Evolutionary conservation across 2,888 invertebrate genomes (phyloP).

Genomic region (Amblyjoppa fuscipennis): DNA sequence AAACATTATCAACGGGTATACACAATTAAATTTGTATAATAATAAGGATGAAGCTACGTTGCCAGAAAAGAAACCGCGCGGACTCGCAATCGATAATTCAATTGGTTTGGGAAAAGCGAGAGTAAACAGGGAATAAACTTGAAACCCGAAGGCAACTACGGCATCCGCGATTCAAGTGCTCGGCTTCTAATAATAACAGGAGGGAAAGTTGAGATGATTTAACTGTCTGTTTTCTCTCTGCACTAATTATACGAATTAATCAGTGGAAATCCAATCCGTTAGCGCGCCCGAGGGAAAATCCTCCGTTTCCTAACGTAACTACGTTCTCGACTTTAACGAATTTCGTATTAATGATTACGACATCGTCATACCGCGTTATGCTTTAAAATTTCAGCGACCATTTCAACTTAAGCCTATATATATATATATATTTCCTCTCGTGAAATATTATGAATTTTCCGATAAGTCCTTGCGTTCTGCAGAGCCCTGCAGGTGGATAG

Average conservation of each 20-base stretch:
- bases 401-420: background rate
- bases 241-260: conserved; percentile 14
- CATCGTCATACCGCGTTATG: background rate
- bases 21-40: conserved; percentile 32
- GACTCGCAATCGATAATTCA: conserved; percentile 21
- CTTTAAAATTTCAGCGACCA: background rate
- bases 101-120: background rate
- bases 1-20: conserved; percentile 1
- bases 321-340: background rate
- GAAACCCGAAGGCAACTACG: background rate
- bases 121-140: conserved; percentile 18
- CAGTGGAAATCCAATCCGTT: conserved; percentile 5
- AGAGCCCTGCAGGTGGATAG: conserved; percentile 5
- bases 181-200: background rate
- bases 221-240: conserved; percentile 14
- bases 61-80: background rate
- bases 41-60: background rate
- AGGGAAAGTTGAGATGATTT: background rate
- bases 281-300: background rate
- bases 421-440: background rate
- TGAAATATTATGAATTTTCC: conserved; percentile 37
- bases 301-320: background rate
- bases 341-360: background rate
- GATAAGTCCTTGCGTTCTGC: conserved; percentile 12
- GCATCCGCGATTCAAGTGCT: background rate